Evolutionary conservation across 2,888 invertebrate genomes (phyloP).

Genomic region (Trypoxylon attenuatum): DNA sequence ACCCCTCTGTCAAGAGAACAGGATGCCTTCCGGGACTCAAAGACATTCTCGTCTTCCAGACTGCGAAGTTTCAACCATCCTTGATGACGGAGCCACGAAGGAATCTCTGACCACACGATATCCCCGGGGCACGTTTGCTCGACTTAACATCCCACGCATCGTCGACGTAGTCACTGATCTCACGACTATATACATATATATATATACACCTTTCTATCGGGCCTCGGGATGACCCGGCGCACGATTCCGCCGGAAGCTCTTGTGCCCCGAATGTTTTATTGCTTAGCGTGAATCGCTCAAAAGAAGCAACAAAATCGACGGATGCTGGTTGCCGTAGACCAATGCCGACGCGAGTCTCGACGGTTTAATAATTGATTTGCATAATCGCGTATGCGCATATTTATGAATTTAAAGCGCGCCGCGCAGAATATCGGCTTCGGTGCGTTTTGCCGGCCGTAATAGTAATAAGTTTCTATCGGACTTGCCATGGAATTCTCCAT

Average conservation of each 20-base stretch:
- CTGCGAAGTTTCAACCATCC: slow-evolving; percentile 67
- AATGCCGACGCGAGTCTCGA: slow-evolving; percentile 43
- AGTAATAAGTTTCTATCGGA: slow-evolving; percentile 51
- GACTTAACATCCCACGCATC: slow-evolving; percentile 65
- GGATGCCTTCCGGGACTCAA: slow-evolving; percentile 71
- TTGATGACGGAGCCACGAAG: slow-evolving; percentile 53
- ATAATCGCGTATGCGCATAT: slow-evolving; percentile 57
- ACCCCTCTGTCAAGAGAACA: slow-evolving; percentile 25
- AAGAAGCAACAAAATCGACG: slow-evolving; percentile 36
- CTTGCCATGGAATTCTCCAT: slow-evolving; percentile 33
- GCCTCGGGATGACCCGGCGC: slow-evolving; percentile 9
- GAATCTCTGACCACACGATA: slow-evolving; percentile 72
- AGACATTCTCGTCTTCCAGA: slow-evolving; percentile 73
- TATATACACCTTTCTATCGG: too few species aligned
- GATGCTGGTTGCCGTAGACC: slow-evolving; percentile 40
- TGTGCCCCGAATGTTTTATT: slow-evolving; percentile 35
- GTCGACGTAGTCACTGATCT: too few species aligned
- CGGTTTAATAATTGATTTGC: slow-evolving; percentile 56
- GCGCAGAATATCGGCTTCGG: slow-evolving; percentile 41
- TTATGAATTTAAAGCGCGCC: slow-evolving; percentile 54
- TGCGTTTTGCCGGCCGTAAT: slow-evolving; percentile 52
- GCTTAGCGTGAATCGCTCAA: slow-evolving; percentile 10
- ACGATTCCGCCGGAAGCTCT: slow-evolving; percentile 24
- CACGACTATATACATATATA: too few species aligned
- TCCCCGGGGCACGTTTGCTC: slow-evolving; percentile 61